Base-by-base conservation (phyloP, 2,888 invertebrate genomes). In the Tachina lurida region DNA sequence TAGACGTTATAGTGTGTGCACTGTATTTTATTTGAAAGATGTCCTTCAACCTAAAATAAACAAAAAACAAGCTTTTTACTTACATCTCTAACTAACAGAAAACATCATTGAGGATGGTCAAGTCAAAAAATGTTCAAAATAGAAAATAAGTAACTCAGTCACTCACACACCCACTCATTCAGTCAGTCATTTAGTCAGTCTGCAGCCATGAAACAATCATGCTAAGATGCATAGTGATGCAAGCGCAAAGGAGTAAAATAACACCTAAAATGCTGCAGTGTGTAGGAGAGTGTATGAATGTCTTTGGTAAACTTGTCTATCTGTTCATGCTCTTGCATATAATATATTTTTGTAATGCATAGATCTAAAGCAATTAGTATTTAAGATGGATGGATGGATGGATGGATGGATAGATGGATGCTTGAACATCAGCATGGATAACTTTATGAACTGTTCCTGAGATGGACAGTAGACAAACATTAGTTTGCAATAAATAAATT, bases 401-500 rank as follows among this genome's bases (percentile, higher is more conserved):
- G 75, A 74, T 74, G 75, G 49, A 49, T 67, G 67, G 19, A 52
- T 49, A 10, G 65, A 47, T 65, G 73, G 71, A 75, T 81, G 75
- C 22, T 62, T 84, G 60, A 68, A 54, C 54, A 67, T 65, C 75
- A 54, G 17, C 73, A 74, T 74, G 67, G 74, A 84, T 43, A 58
- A 70, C 62, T 77, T 67, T 45, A 74, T 52, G 75, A 68, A 62
- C 80, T 62, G 67, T 76, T 77, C 56, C 13, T 54, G 68, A 17
- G 54, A 73, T 84, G 81, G 78, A 79, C 78, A 81, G 87, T 84
- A 84, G 88, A 84, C 87, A 81, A 87, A 88, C 88, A 88, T 87
- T 88, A 88, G 84, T 88, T 88, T 85, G 87, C 87, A 88, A 86
- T 78, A 87, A 85, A 87, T 84, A 81, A 81, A 47, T 54, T 79